These are phyloP conservation scores for Plectus sambesii DNA, from an alignment of 1,140 invertebrate species.

Conservation along the genomic window DNA sequence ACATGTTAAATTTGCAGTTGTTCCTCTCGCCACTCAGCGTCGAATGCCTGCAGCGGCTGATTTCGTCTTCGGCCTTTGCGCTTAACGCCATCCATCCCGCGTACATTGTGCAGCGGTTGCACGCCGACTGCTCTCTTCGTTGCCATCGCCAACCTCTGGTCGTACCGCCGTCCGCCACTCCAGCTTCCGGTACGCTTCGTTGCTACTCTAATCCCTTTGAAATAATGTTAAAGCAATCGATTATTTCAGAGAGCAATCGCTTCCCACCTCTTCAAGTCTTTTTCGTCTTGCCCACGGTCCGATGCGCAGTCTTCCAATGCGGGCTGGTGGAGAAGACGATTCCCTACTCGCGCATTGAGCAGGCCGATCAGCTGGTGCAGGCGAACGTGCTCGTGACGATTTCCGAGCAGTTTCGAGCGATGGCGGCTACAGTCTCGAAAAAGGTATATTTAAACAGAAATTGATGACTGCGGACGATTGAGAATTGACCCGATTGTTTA, in stretches of 20 bases:
- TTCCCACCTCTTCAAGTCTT: too few species aligned
- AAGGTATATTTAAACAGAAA: too few species aligned
- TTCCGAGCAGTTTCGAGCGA: too few species aligned
- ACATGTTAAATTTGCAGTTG: constrained; percentile 12
- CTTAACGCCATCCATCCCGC: constrained; percentile 27
- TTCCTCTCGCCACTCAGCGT: constrained; percentile 30
- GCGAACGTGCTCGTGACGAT: too few species aligned
- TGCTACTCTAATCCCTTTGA: not conserved
- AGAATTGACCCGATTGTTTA: too few species aligned
- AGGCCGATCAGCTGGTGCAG: too few species aligned
- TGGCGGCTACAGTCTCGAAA: too few species aligned
- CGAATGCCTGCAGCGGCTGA: constrained; percentile 21
- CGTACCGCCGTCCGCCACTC: constrained; percentile 5
- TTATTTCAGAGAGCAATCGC: not conserved
- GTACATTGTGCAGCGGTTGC: constrained; percentile 25
- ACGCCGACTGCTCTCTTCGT: constrained; percentile 22
- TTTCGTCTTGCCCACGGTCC: too few species aligned
- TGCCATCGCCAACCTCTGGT: constrained; percentile 30
- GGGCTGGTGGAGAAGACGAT: too few species aligned
- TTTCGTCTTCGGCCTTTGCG: constrained; percentile 4
- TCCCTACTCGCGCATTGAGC: too few species aligned
- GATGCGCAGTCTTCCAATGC: too few species aligned
- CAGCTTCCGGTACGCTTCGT: not conserved
- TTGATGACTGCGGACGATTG: too few species aligned
- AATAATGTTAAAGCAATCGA: not conserved